Evolutionary conservation across 2,888 invertebrate species (phyloP).

Genomic region (Galerucella pusilla): DNA sequence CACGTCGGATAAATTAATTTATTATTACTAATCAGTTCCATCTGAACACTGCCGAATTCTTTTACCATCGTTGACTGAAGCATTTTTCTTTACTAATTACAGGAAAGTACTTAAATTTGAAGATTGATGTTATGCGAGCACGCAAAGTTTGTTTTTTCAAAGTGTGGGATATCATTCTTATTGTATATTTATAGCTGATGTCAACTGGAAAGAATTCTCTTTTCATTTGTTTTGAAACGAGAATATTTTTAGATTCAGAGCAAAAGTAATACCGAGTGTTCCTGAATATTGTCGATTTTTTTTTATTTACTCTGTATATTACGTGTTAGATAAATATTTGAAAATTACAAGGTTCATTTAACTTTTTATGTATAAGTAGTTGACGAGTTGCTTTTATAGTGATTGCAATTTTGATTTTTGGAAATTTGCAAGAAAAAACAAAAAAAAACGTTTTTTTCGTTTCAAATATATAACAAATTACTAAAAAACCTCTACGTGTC

Average conservation of each 20-base stretch:
- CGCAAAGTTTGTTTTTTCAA: slow-evolving; percentile 15
- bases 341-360: no score
- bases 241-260: background rate
- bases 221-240: background rate
- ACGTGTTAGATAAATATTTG: no score
- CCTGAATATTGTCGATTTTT: no score
- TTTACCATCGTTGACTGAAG: slow-evolving; percentile 23
- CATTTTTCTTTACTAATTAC: slow-evolving; percentile 24
- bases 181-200: slow-evolving; percentile 13
- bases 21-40: slow-evolving; percentile 22
- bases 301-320: no score
- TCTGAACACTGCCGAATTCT: slow-evolving; percentile 9
- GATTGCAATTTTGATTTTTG: no score
- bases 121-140: slow-evolving; percentile 14
- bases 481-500: no score
- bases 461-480: no score
- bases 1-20: background rate
- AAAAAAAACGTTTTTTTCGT: no score
- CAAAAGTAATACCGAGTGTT: background rate
- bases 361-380: no score
- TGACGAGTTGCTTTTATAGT: no score
- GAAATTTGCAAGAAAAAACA: no score
- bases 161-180: background rate
- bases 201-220: slow-evolving; percentile 8
- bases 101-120: slow-evolving; percentile 3